Base-by-base conservation (phyloP, 1,140 invertebrate species). In the Scaptomyza pallida region DNA sequence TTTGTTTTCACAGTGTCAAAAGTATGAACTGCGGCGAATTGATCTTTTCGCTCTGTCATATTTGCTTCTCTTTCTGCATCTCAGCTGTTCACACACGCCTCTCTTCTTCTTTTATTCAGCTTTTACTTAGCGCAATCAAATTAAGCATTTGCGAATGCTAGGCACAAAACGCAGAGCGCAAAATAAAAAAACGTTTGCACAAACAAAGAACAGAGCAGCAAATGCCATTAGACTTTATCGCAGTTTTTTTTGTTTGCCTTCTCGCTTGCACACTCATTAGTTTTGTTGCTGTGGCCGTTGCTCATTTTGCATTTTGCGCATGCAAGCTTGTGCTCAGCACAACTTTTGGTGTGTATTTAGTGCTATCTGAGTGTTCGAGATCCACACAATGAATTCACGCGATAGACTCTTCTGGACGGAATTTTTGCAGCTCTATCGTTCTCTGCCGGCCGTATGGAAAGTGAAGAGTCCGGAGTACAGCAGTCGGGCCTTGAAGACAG, bases 401-500 rank as follows among this genome's bases (percentile, higher is more conserved):
- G 73, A 78, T 21, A 40, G 75, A 5, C 44, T 72, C 5, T 83
- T 83, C 37, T 86, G 81, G 81, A 78, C 57, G 2, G 91, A 91
- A 48, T 91, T 91, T 40, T 71, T 91, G 21, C 63, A 78, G 2
- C 55, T 91, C 5, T 91, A 91, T 50, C 73, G 73, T n/a, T 75
- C 71, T 1, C 48, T 82, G 21, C 86, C 86, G 2, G 90, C 88
- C 16, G 59, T 91, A 3, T 91, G 91, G 91, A 74, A 90, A 54
- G 51, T 90, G 16, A 71, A 71, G 15, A 91, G 88, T 70, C 64
- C 62, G 21, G 77, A 88, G 6, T 91, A 91, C 47, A 75, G 77
- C 17, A 75, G 86, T 17, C 76, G 78, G 1, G 19, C 55, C 0
- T 17, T 79, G 6, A 79, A 78, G 19, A 48, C 54, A 1, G 70